Conservation (phyloP, 1,140 invertebrate species). For the Bombus difficillimus region DNA sequence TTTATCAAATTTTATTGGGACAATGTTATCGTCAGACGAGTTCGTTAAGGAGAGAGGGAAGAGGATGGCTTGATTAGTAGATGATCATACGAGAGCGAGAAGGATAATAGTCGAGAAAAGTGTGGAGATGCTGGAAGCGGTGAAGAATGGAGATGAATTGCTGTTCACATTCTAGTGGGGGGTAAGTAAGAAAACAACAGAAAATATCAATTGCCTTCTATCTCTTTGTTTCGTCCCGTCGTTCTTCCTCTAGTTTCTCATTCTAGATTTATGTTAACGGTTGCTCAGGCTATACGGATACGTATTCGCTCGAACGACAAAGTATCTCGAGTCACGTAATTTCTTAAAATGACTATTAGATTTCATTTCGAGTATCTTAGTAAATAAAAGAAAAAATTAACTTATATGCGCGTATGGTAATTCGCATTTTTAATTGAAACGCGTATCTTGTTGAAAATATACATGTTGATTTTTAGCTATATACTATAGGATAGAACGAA, state of each 20-base stretch:
- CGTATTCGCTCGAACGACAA: slow-evolving; percentile 14
- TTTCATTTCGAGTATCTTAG: background rate
- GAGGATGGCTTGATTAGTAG: background rate
- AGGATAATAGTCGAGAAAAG: background rate
- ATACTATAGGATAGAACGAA: background rate
- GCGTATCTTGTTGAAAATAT: background rate
- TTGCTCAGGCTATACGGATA: slow-evolving; percentile 52
- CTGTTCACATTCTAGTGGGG: background rate
- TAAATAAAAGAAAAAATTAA: background rate
- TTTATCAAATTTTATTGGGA: background rate
- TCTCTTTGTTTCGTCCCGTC: slow-evolving; percentile 17
- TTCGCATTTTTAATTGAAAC: background rate
- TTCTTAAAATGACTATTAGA: slow-evolving; percentile 38
- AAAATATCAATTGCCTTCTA: slow-evolving; percentile 61
- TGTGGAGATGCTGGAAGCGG: background rate
- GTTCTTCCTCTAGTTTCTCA: slow-evolving; percentile 13
- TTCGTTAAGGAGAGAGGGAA: background rate
- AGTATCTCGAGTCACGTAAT: slow-evolving; percentile 50
- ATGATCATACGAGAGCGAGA: background rate
- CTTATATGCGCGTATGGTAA: slow-evolving; percentile 11
- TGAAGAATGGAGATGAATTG: slow-evolving; percentile 24
- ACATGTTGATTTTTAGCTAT: background rate
- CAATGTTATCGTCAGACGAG: background rate
- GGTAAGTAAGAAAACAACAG: slow-evolving; percentile 1
- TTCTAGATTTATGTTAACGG: slow-evolving; percentile 69